Evolutionary conservation across 1,140 invertebrate genomes (phyloP), one percentile per base, ranked within the genome.

Genomic region (Drosophila kikkawai): DNA sequence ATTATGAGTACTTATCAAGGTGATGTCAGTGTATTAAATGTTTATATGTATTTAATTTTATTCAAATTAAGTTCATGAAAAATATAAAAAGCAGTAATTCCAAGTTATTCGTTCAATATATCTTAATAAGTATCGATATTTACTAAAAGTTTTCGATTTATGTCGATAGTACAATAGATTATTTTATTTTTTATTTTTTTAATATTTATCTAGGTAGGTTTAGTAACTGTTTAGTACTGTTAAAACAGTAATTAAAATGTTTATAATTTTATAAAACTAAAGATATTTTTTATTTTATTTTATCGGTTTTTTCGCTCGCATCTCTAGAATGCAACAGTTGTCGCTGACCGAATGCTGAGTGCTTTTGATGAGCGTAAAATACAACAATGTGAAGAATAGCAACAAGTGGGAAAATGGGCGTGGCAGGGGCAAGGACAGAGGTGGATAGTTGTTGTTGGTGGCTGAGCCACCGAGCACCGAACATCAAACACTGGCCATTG

Each of bases 281-380:
- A 0, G 3, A 3, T 3, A 3, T 26, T 26, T 26, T 26, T 26
- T 26, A 26, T 26, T 26, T 26, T 26, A 26, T 4, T 26, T 26
- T 26, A 12, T 13, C n/a, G 2, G 7, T 34, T 42, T 41, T 32
- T 2, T 44, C 4, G 47, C 57, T 37, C 4, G 47, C 61, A 57
- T 45, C 32, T 22, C 68, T 39, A 41, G 69, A 53, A 75, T 79
- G 69, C 85, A 80, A 87, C 85, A 87, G 77, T 87, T 87, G 84
- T 81, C 77, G 80, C 80, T 87, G 61, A 39, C 42, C 64, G 48
- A 67, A 45, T 59, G 53, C 74, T 68, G 74, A 69, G 55, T 69
- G 37, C 77, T 75, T 88, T 87, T 90, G 84, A 87, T 87, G 84
- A 84, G 87, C 86, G 82, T 86, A 75, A 91, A 91, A 75, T 80